Evolutionary conservation across 1,140 invertebrate species (phyloP), one percentile per base, ranked within the genome.

Genomic region (Aphidius ervi): DNA sequence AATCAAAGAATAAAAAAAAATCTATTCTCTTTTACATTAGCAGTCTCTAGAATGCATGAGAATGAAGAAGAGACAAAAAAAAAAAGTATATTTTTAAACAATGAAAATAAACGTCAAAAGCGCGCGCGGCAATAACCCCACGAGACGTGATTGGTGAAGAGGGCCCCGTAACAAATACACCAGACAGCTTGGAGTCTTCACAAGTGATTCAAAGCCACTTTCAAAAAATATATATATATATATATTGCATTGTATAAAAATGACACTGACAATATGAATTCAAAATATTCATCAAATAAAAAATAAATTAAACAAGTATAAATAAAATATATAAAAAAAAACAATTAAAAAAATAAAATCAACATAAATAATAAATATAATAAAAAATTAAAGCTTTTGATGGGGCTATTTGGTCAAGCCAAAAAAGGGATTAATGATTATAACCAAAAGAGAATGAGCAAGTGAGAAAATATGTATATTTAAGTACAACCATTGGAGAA

Each of bases 151-250:
- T 31, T 31, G 23, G 23, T 31, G 23, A 59, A 43, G 56, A 46
- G 46, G 42, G 42, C 9, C 52, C 46, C 47, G 23, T 31, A 46
- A 48, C 49, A 7, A 46, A 59, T 47, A 10, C 52, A 10, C 74
- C 74, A 78, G 76, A 78, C 76, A 74, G 76, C 76, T 78, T 78
- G 75, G 76, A 78, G 76, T 76, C 76, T 72, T 48, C 65, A 37
- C 39, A 42, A 62, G 54, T 62, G 54, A 62, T 70, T 74, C 68
- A 68, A 69, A 59, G 70, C 71, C 65, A 67, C 63, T 65, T 69
- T 61, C 9, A 52, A 39, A 52, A 10, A 46, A 46, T 43, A 41
- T 56, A 45, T 16, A 16, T 16, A n/a, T 2, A 31, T 31, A 31
- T 31, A 31, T 1, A 31, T 31, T 31, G 23, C 23, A 31, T 31